Evolutionary conservation across 2,113 vertebrate species (phyloP).

Genomic region (Bos indicus): DNA sequence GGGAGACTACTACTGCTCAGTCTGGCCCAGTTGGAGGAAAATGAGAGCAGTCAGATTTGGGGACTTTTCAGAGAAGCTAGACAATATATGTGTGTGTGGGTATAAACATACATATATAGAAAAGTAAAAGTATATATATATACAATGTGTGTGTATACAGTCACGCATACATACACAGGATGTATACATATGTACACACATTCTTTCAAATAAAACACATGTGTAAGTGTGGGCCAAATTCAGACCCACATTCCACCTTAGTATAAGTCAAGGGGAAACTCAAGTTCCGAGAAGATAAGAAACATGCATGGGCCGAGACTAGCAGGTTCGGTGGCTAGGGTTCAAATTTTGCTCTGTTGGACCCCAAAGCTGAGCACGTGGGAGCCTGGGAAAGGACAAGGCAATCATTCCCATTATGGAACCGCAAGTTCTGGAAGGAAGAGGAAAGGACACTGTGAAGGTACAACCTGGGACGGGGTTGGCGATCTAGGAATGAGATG

Average conservation of each 20-base stretch:
- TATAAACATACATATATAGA: background rate
- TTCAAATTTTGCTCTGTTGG: background rate
- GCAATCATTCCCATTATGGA: background rate
- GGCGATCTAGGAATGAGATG: background rate
- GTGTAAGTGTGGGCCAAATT: background rate
- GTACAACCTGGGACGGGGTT: background rate
- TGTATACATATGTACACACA: background rate
- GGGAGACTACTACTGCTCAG: background rate
- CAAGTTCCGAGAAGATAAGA: background rate
- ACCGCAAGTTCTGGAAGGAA: background rate
- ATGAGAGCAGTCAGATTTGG: background rate
- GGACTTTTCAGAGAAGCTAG: background rate
- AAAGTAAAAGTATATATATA: background rate
- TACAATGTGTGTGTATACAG: background rate
- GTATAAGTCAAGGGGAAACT: background rate
- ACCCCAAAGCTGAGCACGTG: background rate
- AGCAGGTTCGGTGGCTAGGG: background rate
- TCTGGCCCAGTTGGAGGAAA: background rate
- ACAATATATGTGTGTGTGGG: background rate
- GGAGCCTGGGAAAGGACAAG: background rate
- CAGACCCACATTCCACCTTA: background rate
- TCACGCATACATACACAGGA: background rate
- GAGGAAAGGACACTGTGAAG: background rate
- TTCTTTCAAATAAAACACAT: background rate
- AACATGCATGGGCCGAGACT: background rate